Base-by-base conservation (phyloP, 2,113 vertebrate species). In the Bubo scandiacus region DNA sequence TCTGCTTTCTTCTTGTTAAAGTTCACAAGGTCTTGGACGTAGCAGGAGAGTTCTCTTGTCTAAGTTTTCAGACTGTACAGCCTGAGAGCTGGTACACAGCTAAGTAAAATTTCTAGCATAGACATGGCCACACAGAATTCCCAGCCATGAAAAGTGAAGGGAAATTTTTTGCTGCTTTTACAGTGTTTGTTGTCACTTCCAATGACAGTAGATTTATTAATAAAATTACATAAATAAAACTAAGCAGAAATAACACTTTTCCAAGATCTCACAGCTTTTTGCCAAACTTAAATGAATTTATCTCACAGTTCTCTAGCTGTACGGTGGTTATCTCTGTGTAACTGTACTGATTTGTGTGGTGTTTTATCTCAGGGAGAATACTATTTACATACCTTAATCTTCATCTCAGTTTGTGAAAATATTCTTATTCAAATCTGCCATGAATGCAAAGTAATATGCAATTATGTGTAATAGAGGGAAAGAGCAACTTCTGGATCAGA, bases 401-500 rank as follows among this genome's bases (percentile, higher is more conserved):
- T 83, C n/a, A 55, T 32, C n/a, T 86, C 51, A 52, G 26, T 45
- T 86, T 88, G 32, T 29, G 74, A 88, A 90, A 94, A 94, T 81
- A 88, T 86, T 89, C 68, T 62, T 84, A 58, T 68, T 95, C 30
- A 68, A 84, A 78, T 86, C 29, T 92, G 5, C 26, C 4, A 4
- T 79, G 82, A 93, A 88, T 86, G 51, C 20, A 86, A 81, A 83
- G n/a, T 52, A 81, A 71, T 93, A 81, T 88, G 42, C 55, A 96
- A 87, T 90, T 95, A 87, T 66, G 20, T 70, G 17, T 72, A 80
- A 96, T n/a, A 92, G 85, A 63, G 15, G 38, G 38, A 93, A 94
- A 93, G 21, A 90, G 65, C 38, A 88, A 18, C 42, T 86, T 96
- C 67, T 88, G 90, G 79, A 94, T 94, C 85, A 94, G 30, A 81